These are phyloP conservation scores for Vulpes vulpes DNA, from an alignment of 2,113 vertebrate species.

Conservation along the genomic window DNA sequence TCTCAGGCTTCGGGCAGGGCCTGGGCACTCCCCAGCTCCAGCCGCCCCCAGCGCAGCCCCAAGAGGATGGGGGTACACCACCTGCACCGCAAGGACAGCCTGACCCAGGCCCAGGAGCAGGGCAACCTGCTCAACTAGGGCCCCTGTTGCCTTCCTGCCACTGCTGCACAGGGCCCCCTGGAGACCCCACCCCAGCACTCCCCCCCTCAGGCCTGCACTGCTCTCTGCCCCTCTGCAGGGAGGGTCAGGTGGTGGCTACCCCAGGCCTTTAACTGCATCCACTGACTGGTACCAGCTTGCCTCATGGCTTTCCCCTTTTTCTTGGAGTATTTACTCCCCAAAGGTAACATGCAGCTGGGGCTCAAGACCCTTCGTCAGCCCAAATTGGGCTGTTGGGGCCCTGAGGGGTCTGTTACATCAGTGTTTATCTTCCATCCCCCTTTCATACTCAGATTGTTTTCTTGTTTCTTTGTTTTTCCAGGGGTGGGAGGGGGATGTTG, in stretches of 20 bases:
- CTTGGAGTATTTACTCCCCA: slow-evolving; percentile 49
- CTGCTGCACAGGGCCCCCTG: slow-evolving; percentile 10
- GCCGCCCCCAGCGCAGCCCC: slow-evolving; percentile 93
- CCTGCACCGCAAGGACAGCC: slow-evolving; percentile 97
- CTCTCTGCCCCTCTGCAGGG: not conserved
- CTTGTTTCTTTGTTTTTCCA: not conserved
- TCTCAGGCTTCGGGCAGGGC: slow-evolving; percentile 77
- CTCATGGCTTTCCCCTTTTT: not conserved
- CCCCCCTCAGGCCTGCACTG: not conserved
- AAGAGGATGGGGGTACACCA: slow-evolving; percentile 99
- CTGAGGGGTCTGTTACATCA: not conserved
- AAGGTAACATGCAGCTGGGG: not conserved
- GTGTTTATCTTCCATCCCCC: slow-evolving; percentile 17
- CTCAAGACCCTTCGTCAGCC: not conserved
- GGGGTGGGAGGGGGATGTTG: not conserved
- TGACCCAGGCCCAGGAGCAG: slow-evolving; percentile 97
- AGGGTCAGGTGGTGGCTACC: not conserved
- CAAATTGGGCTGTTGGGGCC: not conserved
- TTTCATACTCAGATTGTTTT: not conserved
- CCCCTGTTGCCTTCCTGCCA: not conserved
- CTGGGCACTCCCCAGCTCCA: slow-evolving; percentile 80
- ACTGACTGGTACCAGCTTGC: not conserved
- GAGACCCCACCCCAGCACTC: not conserved
- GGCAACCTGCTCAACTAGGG: slow-evolving; percentile 96
- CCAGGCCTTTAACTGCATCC: not conserved